Conservation (phyloP, 2,113 vertebrate species). For the Chloropsis hardwickii region DNA sequence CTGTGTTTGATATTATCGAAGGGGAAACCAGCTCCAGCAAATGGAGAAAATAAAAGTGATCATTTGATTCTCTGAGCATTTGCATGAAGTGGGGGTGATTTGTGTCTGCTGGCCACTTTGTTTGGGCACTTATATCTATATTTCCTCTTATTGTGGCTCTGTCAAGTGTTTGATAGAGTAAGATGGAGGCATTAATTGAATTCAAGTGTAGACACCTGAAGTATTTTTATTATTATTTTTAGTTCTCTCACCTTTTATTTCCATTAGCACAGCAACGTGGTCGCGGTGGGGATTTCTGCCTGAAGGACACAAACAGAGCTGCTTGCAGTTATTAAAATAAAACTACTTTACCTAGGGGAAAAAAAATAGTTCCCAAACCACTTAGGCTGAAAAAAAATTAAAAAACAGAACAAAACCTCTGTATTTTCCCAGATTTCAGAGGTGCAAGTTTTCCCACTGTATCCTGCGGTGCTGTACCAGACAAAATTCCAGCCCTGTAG, state of each 20-base stretch:
- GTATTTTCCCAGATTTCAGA: background rate
- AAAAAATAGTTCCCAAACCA: background rate
- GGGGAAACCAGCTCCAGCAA: background rate
- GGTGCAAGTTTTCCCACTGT: accelerated
- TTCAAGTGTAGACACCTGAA: slow-evolving; percentile 59
- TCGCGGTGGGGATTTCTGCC: slow-evolving; percentile 36
- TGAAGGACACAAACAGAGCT: slow-evolving; percentile 28
- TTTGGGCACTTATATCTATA: slow-evolving; percentile 44
- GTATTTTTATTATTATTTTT: slow-evolving; percentile 67
- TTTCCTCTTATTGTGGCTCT: slow-evolving; percentile 24
- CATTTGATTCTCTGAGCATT: background rate
- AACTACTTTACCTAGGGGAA: background rate
- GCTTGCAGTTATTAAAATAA: background rate
- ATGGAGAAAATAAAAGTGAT: background rate
- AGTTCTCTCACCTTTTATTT: slow-evolving; percentile 62
- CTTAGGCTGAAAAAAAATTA: background rate
- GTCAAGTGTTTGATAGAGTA: slow-evolving; percentile 61
- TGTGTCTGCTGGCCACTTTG: slow-evolving; percentile 25
- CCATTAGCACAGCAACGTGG: slow-evolving; percentile 29
- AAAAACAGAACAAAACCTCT: background rate
- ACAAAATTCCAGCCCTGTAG: background rate
- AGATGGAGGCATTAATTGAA: slow-evolving; percentile 61
- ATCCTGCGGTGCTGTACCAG: background rate
- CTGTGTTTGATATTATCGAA: background rate
- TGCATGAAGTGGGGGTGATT: background rate